Conservation (phyloP, 2,113 vertebrate species). For the Sinocyclocheilus rhinocerous region DNA sequence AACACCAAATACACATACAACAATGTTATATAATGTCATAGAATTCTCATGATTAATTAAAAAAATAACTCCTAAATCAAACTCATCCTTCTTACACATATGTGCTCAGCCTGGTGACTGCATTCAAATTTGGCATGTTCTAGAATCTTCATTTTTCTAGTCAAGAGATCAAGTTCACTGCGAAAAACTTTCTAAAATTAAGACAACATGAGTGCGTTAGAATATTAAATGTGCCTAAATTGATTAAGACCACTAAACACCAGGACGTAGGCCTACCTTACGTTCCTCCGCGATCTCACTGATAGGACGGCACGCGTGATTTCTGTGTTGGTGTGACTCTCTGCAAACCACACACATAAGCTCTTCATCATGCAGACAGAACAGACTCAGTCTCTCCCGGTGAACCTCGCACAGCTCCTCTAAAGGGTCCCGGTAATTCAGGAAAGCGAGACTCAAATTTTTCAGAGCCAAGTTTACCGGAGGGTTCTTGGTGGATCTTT, state of each 20-base stretch:
- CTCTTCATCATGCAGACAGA: background rate
- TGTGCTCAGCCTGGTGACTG: background rate
- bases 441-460: slow-evolving; percentile 23
- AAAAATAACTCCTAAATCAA: background rate
- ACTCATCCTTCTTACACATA: background rate
- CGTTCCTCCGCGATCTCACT: background rate
- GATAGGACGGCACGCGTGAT: background rate
- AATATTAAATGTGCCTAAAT: background rate
- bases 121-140: background rate
- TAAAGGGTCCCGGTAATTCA: background rate
- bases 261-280: background rate
- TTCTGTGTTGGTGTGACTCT: background rate
- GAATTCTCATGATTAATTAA: too few species aligned
- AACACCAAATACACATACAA: background rate
- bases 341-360: background rate
- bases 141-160: background rate
- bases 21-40: background rate
- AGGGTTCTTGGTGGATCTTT: background rate
- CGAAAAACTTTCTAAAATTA: background rate
- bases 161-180: background rate
- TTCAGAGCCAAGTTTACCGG: slow-evolving; percentile 29
- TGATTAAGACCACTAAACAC: background rate
- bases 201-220: background rate
- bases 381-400: background rate
- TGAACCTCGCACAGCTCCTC: slow-evolving; percentile 37